phyloP scores from a whole-genome alignment of 2,888 invertebrate species.

The Folsomia candida region DNA sequence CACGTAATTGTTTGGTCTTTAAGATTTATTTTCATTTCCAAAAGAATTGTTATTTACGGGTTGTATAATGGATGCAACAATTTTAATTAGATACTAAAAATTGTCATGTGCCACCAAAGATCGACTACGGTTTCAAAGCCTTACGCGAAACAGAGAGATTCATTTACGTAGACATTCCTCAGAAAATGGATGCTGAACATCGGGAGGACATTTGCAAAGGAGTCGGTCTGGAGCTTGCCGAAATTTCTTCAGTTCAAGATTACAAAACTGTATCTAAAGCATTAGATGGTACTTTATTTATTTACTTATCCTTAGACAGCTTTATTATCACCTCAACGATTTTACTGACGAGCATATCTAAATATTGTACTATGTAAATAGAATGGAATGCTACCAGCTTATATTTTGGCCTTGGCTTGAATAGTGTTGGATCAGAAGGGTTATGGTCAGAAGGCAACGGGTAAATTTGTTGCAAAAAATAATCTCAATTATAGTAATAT shows the following conservation, averaged over 20 bases:
- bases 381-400: constrained; percentile 1
- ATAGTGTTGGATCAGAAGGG: constrained; percentile 1
- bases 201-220: not conserved
- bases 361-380: too few species aligned
- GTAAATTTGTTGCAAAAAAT: not conserved
- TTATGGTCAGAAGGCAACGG: constrained; percentile 3
- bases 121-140: not conserved
- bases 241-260: not conserved
- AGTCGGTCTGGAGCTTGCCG: not conserved
- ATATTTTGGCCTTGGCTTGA: constrained; percentile 4
- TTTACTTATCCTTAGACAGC: not conserved
- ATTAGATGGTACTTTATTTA: not conserved
- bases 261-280: not conserved
- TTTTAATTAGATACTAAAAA: not conserved
- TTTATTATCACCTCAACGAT: too few species aligned
- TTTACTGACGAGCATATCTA: too few species aligned
- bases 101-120: constrained; percentile 1
- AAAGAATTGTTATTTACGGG: too few species aligned
- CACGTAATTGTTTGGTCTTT: not conserved
- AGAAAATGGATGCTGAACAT: not conserved
- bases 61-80: too few species aligned
- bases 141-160: not conserved
- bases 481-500: not conserved
- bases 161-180: not conserved
- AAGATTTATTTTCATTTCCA: not conserved